Percentiles rank a stretch among this genome's conserved stretches.
Conservation (phyloP, 2,113 vertebrate species). For the Oryctolagus cuniculus region DNA sequence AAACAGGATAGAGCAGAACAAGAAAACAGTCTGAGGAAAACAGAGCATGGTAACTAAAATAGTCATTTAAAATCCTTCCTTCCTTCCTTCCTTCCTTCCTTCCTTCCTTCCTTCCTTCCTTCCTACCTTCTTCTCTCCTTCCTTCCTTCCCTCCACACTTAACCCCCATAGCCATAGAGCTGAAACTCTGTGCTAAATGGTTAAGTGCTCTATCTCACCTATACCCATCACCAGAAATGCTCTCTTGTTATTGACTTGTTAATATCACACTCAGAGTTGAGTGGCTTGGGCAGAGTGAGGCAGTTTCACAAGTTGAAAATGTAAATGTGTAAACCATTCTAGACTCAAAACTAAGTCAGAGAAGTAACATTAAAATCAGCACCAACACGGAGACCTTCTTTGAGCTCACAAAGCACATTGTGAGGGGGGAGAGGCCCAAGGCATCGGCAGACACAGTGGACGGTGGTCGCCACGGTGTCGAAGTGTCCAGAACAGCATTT, state of each 20-base stretch:
- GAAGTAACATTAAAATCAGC: slow-evolving; percentile 18
- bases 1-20: neutral
- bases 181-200: neutral
- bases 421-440: neutral
- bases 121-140: too few species aligned
- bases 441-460: neutral
- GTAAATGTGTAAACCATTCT: neutral
- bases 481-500: slow-evolving; percentile 5
- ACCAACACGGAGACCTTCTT: neutral
- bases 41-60: neutral
- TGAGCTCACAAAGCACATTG: slow-evolving; percentile 31
- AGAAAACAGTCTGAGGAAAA: neutral
- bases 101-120: neutral
- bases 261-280: neutral
- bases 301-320: slow-evolving; percentile 14
- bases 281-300: neutral
- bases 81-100: neutral
- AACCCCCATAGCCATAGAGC: neutral
- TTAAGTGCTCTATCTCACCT: neutral
- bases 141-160: neutral
- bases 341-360: neutral
- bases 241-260: neutral
- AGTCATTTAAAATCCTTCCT: neutral
- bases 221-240: neutral
- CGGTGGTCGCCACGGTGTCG: neutral